phyloP scores from a whole-genome alignment of 2,888 invertebrate genomes.

The Sepiola atlantica region DNA sequence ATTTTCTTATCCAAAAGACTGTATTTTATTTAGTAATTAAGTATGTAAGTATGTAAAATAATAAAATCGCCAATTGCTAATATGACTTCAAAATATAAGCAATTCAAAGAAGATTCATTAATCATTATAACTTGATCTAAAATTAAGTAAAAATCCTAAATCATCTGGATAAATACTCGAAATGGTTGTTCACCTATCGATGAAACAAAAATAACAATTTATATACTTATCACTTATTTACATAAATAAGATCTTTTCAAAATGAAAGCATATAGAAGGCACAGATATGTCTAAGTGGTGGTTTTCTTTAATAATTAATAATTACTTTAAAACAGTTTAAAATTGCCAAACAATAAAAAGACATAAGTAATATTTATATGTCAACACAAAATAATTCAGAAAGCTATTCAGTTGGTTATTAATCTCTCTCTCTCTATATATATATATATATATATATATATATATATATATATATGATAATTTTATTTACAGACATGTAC shows the following conservation, averaged over 20 bases:
- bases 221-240: neutral
- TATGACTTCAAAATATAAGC: neutral
- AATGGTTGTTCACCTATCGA: neutral
- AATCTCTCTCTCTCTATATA: too few relatives aligned
- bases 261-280: neutral
- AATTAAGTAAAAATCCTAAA: neutral
- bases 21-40: neutral
- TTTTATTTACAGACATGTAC: too few relatives aligned
- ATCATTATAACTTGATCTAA: neutral
- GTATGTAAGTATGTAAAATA: neutral
- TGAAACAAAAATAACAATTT: neutral
- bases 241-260: neutral
- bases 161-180: neutral
- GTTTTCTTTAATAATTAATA: neutral
- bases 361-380: neutral
- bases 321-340: neutral
- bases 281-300: neutral
- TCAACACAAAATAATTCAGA: neutral
- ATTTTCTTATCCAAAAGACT: too few relatives aligned
- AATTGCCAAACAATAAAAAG: neutral
- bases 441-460: too few relatives aligned
- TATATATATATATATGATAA: too few relatives aligned
- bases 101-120: neutral
- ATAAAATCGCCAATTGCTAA: neutral
- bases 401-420: neutral